Evolutionary conservation across 2,888 invertebrate species (phyloP), one percentile per base, ranked within the genome.

Genomic region (Protonemura montana): DNA sequence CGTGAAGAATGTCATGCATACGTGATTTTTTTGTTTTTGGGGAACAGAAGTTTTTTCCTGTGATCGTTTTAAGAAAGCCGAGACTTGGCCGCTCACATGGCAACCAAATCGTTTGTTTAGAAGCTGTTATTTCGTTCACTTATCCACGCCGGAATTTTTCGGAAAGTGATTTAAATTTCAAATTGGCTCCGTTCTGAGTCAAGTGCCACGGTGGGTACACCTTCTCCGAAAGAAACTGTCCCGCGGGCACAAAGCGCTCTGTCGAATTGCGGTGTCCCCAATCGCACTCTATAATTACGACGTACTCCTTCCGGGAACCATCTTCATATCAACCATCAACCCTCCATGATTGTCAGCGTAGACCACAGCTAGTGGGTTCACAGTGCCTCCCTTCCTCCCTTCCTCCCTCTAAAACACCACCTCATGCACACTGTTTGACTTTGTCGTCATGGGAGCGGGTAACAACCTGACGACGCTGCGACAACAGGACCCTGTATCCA

Each of bases 381-480:
- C 5, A 13, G 5, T 41, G 41, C 13, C 41, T 13, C 82, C 82
- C 21, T 26, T 41, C 82, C 26, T 16, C 83, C 76, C 84, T 76
- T 28, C 76, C 76, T 76, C 84, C 59, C 28, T 27, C 76, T 42
- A 41, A 77, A 28, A 78, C 42, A 78, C 42, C 59, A 42, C 85
- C 86, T 41, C 76, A n/a, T n/a, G 27, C 35, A 27, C 85, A 29
- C 59, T 87, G 85, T 87, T 87, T 82, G 87, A 76, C 28, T 81
- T 82, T 28, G 85, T 81, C 85, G 78, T 87, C 87, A 81, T 87
- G 87, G 83, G 87, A 87, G 85, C 82, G 16, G 85, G 83, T 78
- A 85, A 85, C 87, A 87, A 82, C 85, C 86, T 77, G 80, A 85
- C 42, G 84, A 76, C 27, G 59, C 84, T 29, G 59, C 42, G 84